Conservation (phyloP, 2,113 vertebrate genomes). For the Eudyptes chrysolophus region DNA sequence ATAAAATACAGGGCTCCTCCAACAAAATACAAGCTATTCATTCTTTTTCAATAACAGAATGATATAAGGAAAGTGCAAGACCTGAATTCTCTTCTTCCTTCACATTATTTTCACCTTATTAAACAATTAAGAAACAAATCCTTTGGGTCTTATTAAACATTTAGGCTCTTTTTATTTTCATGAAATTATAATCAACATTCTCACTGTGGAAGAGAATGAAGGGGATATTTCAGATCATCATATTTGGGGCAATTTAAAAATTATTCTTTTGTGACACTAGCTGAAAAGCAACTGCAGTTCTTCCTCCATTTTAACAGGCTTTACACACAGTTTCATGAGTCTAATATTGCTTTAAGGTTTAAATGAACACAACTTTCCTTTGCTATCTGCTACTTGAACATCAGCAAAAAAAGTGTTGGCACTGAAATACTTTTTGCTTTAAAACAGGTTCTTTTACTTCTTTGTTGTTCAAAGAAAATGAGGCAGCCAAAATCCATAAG, state of each 20-base stretch:
- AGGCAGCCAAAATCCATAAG: not conserved
- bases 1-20: not conserved
- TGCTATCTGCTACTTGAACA: not conserved
- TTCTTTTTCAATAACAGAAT: not conserved
- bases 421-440: not conserved
- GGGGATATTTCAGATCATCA: not conserved
- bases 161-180: not conserved
- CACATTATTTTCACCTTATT: not conserved
- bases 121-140: not conserved
- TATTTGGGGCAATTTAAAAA: not conserved
- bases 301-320: not conserved
- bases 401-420: not conserved
- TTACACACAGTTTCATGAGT: not conserved
- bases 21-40: not conserved
- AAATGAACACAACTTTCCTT: not conserved
- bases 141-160: not conserved
- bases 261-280: not conserved
- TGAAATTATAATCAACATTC: not conserved
- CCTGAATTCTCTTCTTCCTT: not conserved
- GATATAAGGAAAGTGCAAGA: not conserved
- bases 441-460: not conserved
- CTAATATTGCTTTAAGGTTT: not conserved
- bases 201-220: not conserved
- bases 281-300: not conserved
- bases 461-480: not conserved